phyloP scores from a whole-genome alignment of 2,113 vertebrate species.

The Leucopsar rothschildi region DNA sequence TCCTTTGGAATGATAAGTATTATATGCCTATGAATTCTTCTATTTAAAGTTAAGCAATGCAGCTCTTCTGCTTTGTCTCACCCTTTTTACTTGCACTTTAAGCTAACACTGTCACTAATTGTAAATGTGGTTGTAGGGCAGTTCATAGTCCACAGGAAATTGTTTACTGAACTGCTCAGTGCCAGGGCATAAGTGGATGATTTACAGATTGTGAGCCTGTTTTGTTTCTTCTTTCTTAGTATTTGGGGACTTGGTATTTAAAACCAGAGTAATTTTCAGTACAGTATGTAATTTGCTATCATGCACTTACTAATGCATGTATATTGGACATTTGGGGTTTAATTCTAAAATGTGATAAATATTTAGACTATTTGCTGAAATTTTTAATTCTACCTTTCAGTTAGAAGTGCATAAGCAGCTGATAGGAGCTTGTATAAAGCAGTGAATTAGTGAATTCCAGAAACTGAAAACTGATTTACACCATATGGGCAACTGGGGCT shows the following conservation, averaged over 20 bases:
- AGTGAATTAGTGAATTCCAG: slow-evolving; percentile 16
- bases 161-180: slow-evolving; percentile 51
- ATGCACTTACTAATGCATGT: not conserved
- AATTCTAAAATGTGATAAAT: not conserved
- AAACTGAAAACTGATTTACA: slow-evolving; percentile 27
- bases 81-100: slow-evolving; percentile 28
- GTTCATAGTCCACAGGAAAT: slow-evolving; percentile 52
- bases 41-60: slow-evolving; percentile 1
- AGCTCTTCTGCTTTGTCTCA: slow-evolving; percentile 49
- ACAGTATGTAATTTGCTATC: not conserved
- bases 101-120: slow-evolving; percentile 57
- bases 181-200: slow-evolving; percentile 45
- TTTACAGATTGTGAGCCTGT: slow-evolving; percentile 46
- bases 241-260: not conserved
- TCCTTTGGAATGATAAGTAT: not conserved
- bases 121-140: slow-evolving; percentile 45
- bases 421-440: not conserved
- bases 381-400: not conserved
- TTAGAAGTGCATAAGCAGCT: not conserved
- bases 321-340: not conserved
- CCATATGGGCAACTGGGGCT: slow-evolving; percentile 23
- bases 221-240: slow-evolving; percentile 25
- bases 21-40: not conserved
- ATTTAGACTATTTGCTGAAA: not conserved
- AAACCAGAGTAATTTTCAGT: not conserved